These are phyloP conservation scores for Gymnobelideus leadbeateri DNA, from an alignment of 2,113 vertebrate genomes.

Conservation along the genomic window DNA sequence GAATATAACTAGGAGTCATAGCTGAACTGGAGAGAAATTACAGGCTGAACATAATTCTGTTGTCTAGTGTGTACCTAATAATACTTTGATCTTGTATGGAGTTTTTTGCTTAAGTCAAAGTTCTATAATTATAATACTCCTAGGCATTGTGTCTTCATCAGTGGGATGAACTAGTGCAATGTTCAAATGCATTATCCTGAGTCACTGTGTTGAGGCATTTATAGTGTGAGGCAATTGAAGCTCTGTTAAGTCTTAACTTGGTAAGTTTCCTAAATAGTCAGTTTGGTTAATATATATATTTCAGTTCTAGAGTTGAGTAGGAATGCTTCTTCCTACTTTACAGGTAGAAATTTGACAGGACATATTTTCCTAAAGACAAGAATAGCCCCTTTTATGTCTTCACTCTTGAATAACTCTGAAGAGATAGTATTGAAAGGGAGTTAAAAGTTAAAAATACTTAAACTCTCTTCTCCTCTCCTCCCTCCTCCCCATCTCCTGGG, in stretches of 20 bases:
- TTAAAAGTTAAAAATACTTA: not conserved
- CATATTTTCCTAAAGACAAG: not conserved
- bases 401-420: conserved; percentile 11
- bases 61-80: conserved; percentile 30
- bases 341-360: conserved; percentile 11
- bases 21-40: conserved; percentile 36
- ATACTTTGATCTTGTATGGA: conserved; percentile 21
- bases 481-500: not conserved
- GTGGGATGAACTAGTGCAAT: conserved; percentile 25
- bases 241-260: conserved; percentile 23
- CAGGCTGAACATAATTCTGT: not conserved
- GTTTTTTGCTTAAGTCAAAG: conserved; percentile 45
- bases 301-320: conserved; percentile 20
- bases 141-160: conserved; percentile 32
- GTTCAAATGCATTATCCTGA: not conserved
- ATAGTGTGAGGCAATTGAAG: conserved; percentile 26
- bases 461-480: not conserved
- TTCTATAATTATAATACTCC: conserved; percentile 25
- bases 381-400: not conserved
- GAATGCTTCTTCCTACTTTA: conserved; percentile 33
- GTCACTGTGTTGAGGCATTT: not conserved
- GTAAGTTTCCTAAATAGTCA: not conserved
- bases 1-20: conserved; percentile 14
- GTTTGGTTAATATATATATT: conserved; percentile 18
- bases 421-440: not conserved